Evolutionary conservation across 2,797 vertebrate genomes (phyloP).

Genomic region (Gambusia yucatana): DNA sequence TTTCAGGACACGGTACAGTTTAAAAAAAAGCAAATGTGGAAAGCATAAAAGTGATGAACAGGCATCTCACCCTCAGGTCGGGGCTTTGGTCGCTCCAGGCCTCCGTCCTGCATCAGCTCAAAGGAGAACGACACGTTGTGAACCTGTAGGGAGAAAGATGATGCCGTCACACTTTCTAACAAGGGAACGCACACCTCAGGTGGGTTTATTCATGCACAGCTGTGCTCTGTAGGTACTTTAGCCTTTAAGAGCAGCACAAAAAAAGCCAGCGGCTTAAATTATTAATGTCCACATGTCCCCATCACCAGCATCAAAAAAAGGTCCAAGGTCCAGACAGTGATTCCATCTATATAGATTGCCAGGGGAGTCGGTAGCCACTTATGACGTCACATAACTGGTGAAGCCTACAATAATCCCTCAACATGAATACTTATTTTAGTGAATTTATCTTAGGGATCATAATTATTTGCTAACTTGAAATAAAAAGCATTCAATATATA

Average conservation of each 20-base stretch:
- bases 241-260: conserved; percentile 70
- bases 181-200: conserved; percentile 40
- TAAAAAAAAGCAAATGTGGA: neutral
- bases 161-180: conserved; percentile 23
- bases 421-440: neutral
- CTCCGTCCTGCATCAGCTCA: conserved; percentile 97
- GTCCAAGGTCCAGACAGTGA: neutral
- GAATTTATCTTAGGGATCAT: neutral
- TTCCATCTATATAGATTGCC: neutral
- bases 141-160: conserved; percentile 79
- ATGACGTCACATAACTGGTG: neutral
- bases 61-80: conserved; percentile 89
- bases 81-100: conserved; percentile 95
- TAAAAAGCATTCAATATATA: neutral
- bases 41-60: neutral
- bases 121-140: conserved; percentile 96
- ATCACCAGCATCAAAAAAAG: neutral
- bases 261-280: neutral
- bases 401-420: neutral
- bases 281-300: neutral
- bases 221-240: conserved; percentile 50
- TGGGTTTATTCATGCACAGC: conserved; percentile 38
- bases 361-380: neutral
- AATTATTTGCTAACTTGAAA: neutral
- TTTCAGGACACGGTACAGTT: neutral